Evolutionary conservation across 2,797 vertebrate genomes (phyloP), one percentile per base, ranked within the genome.

Genomic region (Tragopan temminckii): DNA sequence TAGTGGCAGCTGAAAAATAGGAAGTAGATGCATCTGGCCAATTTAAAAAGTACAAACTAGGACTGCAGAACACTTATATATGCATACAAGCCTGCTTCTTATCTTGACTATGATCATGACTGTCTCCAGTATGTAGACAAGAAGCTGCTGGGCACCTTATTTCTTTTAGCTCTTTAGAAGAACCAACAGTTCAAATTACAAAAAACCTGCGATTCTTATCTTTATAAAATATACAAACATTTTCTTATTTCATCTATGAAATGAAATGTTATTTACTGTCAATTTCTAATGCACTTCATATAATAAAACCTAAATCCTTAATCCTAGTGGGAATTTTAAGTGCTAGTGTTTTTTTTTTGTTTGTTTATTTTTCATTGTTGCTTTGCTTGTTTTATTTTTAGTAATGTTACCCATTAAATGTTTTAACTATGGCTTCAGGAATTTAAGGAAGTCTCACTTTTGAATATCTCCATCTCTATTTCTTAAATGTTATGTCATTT

Each of bases 201-300:
- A 83, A 80, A n/a, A 88, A 50, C 9, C 19, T 43, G 57, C 48
- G 17, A 66, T 70, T 76, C 38, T 83, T 92, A 85, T 67, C 71
- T 67, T 58, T 52, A 35, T 3, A 82, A 91, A 40, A 46, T 86
- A 90, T 94, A 87, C 69, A 94, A 95, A 23, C 3, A 42, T 77
- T 68, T 93, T 85, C n/a, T n/a, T 80, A 66, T 88, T 94, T 91
- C 79, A 93, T 93, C 86, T 82, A 23, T 80, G 93, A 93, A 89
- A 95, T 89, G 84, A 92, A 82, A 76, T 92, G 79, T 7, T 88
- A 70, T 92, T 95, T 95, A 88, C 69, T 81, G 77, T 67, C 48
- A 46, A 69, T 78, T 89, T 89, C 57, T 93, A 74, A 89, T 80
- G 69, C 23, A 79, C 33, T 90, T 95, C 63, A 83, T 84, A 94